Percentiles rank a stretch among this genome's conserved stretches.
Evolutionary conservation across 2,797 vertebrate genomes (phyloP).

Genomic region (Pseudopleuronectes americanus): DNA sequence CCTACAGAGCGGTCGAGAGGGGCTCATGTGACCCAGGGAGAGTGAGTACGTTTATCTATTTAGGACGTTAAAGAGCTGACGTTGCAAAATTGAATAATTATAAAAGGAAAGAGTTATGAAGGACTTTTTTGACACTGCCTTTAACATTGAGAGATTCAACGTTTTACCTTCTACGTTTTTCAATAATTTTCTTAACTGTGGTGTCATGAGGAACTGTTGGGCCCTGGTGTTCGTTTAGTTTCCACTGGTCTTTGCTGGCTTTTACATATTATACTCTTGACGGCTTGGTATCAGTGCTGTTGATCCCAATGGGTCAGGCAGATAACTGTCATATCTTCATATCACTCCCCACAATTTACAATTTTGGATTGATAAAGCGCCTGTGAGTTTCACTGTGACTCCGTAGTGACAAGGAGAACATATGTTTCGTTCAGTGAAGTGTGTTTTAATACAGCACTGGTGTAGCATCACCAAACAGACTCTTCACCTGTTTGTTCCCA

Average conservation of each 20-base stretch:
- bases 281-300: no score
- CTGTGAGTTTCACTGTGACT: neutral
- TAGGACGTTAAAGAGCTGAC: neutral
- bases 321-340: no score
- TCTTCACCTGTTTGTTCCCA: neutral
- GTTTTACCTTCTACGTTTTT: no score
- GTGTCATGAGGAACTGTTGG: no score
- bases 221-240: rapidly evolving
- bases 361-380: neutral
- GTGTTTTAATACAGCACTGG: neutral
- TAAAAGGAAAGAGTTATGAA: neutral
- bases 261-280: no score
- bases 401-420: no score
- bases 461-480: neutral
- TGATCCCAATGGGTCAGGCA: no score
- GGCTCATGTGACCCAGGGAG: constrained; percentile 81
- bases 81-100: neutral
- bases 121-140: no score
- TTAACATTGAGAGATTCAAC: no score
- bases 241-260: no score
- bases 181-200: no score
- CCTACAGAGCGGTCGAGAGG: constrained; percentile 85
- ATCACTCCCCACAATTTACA: no score
- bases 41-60: constrained; percentile 38
- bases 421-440: neutral